Percentiles rank a stretch among this genome's conserved stretches.
These are phyloP conservation scores for Steinernema feltiae DNA, from an alignment of 1,140 invertebrate genomes.

Conservation along the genomic window DNA sequence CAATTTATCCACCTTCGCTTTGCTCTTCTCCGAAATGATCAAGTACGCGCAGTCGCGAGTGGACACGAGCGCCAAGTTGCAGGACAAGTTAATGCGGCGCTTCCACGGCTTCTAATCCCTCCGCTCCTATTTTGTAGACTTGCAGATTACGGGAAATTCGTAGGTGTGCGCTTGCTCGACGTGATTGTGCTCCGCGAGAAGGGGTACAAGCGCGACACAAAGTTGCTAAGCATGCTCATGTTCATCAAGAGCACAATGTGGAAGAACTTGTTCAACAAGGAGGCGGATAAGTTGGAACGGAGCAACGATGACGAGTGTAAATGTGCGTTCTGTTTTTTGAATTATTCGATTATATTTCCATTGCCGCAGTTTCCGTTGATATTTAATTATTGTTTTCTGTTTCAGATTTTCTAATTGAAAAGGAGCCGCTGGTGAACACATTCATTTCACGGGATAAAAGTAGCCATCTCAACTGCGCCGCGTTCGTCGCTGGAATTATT, in stretches of 20 bases:
- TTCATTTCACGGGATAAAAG: constrained; percentile 96
- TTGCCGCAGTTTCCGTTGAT: no score
- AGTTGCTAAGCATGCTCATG: constrained; percentile 77
- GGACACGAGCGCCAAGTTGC: constrained; percentile 73
- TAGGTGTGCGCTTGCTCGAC: constrained; percentile 85
- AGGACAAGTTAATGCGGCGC: neutral
- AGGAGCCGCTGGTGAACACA: constrained; percentile 89
- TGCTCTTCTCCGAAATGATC: constrained; percentile 61
- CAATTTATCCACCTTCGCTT: neutral
- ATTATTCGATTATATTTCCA: neutral
- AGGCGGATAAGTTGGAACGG: constrained; percentile 96
- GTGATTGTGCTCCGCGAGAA: constrained; percentile 85
- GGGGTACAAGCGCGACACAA: constrained; percentile 87
- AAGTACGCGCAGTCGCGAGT: constrained; percentile 95
- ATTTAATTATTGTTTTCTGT: no score
- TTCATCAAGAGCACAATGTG: constrained; percentile 93
- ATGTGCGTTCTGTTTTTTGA: constrained; percentile 63
- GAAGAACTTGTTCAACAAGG: constrained; percentile 94
- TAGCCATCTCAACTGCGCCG: constrained; percentile 91
- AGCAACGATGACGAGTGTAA: constrained; percentile 94
- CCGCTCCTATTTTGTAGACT: neutral
- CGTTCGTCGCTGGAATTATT: constrained; percentile 92
- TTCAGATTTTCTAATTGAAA: constrained; percentile 91
- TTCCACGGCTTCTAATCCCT: no score
- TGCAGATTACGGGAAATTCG: constrained; percentile 84